These are phyloP conservation scores for Drosophila merina DNA, from an alignment of 2,888 invertebrate species.

Conservation along the genomic window DNA sequence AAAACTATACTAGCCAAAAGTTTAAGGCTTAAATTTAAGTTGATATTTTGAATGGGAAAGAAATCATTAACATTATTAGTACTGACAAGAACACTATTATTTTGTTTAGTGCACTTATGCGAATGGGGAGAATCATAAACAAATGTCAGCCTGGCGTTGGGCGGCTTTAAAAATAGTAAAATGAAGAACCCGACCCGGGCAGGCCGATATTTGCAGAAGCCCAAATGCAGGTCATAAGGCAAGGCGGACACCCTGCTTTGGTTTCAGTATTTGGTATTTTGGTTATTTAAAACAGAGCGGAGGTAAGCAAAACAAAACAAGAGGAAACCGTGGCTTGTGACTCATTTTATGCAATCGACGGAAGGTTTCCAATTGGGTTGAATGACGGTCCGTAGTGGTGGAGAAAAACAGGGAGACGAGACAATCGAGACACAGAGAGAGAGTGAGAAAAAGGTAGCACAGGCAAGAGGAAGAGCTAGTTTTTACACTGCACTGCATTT, in stretches of 20 bases:
- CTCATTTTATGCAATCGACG: slow-evolving; percentile 72
- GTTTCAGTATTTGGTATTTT: not conserved
- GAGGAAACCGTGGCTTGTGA: slow-evolving; percentile 55
- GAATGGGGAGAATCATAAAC: slow-evolving; percentile 33
- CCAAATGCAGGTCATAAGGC: slow-evolving; percentile 55
- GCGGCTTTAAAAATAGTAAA: slow-evolving; percentile 64
- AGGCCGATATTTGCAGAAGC: slow-evolving; percentile 53
- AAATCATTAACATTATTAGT: not conserved
- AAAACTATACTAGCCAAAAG: too few species aligned
- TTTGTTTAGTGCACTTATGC: not conserved
- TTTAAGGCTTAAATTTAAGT: too few species aligned
- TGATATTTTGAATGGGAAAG: too few species aligned
- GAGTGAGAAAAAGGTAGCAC: slow-evolving; percentile 13
- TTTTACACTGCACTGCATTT: slow-evolving; percentile 55
- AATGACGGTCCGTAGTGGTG: slow-evolving; percentile 56
- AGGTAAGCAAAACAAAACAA: slow-evolving; percentile 57
- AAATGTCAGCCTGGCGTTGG: slow-evolving; percentile 46
- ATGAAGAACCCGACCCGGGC: slow-evolving; percentile 62
- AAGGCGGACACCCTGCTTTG: slow-evolving; percentile 38
- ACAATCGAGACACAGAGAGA: slow-evolving; percentile 8
- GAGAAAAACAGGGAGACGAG: slow-evolving; percentile 15
- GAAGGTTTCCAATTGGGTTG: slow-evolving; percentile 58
- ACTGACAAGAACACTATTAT: not conserved
- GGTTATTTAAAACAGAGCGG: slow-evolving; percentile 9
- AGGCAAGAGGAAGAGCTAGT: slow-evolving; percentile 18